phyloP scores from a whole-genome alignment of 2,113 vertebrate genomes.

The Microcebus lehilahytsara region DNA sequence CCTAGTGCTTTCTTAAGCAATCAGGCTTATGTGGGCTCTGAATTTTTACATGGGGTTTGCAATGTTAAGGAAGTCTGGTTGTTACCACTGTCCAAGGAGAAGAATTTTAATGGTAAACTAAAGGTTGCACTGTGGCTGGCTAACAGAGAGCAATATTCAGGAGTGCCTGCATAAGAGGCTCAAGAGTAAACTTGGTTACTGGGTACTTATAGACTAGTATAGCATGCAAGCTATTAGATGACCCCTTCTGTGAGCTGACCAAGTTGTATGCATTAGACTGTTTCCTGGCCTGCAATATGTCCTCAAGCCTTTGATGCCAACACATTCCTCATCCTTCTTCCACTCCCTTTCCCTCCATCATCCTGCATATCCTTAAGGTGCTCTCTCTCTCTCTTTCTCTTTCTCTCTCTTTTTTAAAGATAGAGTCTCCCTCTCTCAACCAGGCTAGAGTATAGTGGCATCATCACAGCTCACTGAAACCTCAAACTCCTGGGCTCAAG shows the following conservation, averaged over 20 bases:
- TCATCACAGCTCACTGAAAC: too few species aligned
- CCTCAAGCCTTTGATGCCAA: background rate
- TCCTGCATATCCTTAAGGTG: too few species aligned
- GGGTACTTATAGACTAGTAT: background rate
- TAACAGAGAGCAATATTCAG: background rate
- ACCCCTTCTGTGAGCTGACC: background rate
- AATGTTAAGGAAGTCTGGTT: background rate
- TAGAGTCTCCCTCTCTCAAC: too few species aligned
- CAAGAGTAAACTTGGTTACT: background rate
- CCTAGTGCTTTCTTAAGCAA: conserved; percentile 7
- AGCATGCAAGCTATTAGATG: too few species aligned
- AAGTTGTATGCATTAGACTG: background rate
- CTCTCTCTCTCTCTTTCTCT: background rate
- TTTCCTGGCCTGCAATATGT: background rate
- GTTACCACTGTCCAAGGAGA: background rate
- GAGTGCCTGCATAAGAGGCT: background rate
- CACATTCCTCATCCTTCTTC: background rate
- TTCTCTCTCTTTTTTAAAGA: too few species aligned
- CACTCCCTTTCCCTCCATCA: background rate
- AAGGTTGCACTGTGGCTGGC: background rate
- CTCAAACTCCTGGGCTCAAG: too few species aligned
- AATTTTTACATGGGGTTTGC: background rate
- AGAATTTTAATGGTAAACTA: background rate
- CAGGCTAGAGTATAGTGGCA: too few species aligned
- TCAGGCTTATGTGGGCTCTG: background rate